phyloP scores from a whole-genome alignment of 2,888 invertebrate genomes.

The Lagria hirta region DNA sequence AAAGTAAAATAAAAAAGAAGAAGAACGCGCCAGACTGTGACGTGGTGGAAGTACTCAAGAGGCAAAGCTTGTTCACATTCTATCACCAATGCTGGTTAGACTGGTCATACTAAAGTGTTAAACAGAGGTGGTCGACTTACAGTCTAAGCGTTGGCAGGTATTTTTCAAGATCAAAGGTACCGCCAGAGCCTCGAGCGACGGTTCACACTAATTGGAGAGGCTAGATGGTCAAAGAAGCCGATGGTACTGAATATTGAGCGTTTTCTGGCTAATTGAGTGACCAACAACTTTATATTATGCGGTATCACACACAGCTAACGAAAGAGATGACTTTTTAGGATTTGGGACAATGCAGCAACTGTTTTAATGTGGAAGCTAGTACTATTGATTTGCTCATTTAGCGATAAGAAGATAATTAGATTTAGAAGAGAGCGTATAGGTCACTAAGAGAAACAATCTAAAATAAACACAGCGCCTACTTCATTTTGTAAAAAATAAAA shows the following conservation, averaged over 20 bases:
- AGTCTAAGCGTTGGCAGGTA: slow-evolving; percentile 52
- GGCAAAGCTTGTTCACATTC: slow-evolving; percentile 47
- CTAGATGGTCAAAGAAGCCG: slow-evolving; percentile 56
- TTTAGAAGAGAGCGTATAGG: slow-evolving; percentile 7
- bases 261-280: slow-evolving; percentile 56
- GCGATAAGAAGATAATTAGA: slow-evolving; percentile 17
- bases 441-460: too few species aligned
- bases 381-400: slow-evolving; percentile 20
- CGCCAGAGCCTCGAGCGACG: slow-evolving; percentile 54
- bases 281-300: slow-evolving; percentile 54
- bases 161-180: slow-evolving; percentile 54
- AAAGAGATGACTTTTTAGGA: slow-evolving; percentile 17
- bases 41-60: slow-evolving; percentile 29
- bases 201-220: slow-evolving; percentile 58
- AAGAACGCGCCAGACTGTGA: slow-evolving; percentile 43
- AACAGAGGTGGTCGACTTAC: slow-evolving; percentile 34
- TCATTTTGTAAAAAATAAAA: too few species aligned
- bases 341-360: slow-evolving; percentile 20
- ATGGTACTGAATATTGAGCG: slow-evolving; percentile 56
- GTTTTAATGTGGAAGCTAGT: slow-evolving; percentile 14
- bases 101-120: slow-evolving; percentile 33
- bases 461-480: too few species aligned
- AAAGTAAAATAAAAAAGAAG: slow-evolving; percentile 31
- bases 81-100: slow-evolving; percentile 42
- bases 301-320: slow-evolving; percentile 32